Evolutionary conservation across 37 sponge, comb jelly and placozoan species (phyloP), one percentile per base, ranked within the genome.

Genomic region (Eunapius fragilis): DNA sequence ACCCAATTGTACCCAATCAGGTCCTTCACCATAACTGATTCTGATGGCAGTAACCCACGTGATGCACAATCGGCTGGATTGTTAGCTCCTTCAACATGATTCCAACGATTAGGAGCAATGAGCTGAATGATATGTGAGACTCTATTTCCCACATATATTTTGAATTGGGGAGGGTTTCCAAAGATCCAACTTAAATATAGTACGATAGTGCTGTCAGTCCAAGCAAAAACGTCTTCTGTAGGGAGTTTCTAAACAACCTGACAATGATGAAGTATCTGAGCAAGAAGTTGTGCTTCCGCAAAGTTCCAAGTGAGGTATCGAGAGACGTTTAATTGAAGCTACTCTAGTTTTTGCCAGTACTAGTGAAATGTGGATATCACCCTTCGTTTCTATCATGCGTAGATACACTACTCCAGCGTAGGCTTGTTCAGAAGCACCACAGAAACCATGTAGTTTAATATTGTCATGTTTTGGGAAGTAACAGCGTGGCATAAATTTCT

Each of bases 21-120:
- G 83, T 71, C 79, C 86, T 41, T 81, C 88, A 87, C 82, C 88
- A 87, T 11, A 87, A 75, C 23, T 31, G 22, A 31, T 68, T 76
- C 88, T 33, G 88, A 76, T 22, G 88, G 82, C n/a, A 31, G 75
- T n/a, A 81, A 12, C 12, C 88, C 88, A 35, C 77, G 77, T n/a
- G 85, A 76, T n/a, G 77, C 85, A 76, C 76, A 77, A 34, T 84
- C n/a, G n/a, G n/a, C n/a, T n/a, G n/a, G n/a, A n/a, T n/a, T n/a
- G n/a, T n/a, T n/a, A n/a, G n/a, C n/a, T n/a, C n/a, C n/a, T n/a
- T n/a, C 77, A 19, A 71, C 83, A 30, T 70, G 83, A 25, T 82
- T 82, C 74, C 83, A 82, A 73, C 74, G 30, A 45, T 37, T 37
- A 3, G 83, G 32, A 27, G 74, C 45, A 28, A 45, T 71, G 19